Evolutionary conservation across 2,113 vertebrate species (phyloP).

Genomic region (Canis aureus): DNA sequence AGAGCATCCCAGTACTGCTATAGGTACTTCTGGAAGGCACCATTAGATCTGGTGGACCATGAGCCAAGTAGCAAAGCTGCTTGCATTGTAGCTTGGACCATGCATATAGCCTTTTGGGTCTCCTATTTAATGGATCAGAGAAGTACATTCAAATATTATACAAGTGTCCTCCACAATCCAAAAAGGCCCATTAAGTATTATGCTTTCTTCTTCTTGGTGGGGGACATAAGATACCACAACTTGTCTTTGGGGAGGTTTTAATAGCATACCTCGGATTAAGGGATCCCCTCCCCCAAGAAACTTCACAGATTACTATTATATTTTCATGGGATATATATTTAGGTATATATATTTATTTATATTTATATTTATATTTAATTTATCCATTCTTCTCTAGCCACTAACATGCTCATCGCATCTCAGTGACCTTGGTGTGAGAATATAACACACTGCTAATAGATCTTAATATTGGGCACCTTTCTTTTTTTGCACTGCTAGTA

Average conservation of each 20-base stretch:
- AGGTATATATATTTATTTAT: not conserved
- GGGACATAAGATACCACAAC: not conserved
- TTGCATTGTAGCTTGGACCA: not conserved
- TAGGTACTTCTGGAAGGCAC: not conserved
- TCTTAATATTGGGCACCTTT: not conserved
- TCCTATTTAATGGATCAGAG: not conserved
- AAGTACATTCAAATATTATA: not conserved
- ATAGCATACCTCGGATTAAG: not conserved
- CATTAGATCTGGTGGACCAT: not conserved
- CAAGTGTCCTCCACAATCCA: not conserved
- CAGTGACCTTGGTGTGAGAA: not conserved
- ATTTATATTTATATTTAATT: not conserved
- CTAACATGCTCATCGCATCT: not conserved
- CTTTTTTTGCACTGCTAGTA: not conserved
- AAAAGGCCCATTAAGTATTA: not conserved
- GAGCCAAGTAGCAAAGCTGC: not conserved
- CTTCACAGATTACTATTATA: not conserved
- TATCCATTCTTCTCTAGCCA: not conserved
- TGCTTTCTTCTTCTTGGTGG: not conserved
- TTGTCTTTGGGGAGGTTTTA: constrained; percentile 26
- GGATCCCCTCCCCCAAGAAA: not conserved
- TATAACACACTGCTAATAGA: not conserved
- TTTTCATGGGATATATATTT: not conserved
- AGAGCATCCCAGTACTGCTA: not conserved
- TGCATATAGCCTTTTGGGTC: not conserved